Percentiles rank a stretch among this genome's conserved stretches.
Conservation (phyloP, 1,140 invertebrate genomes). For the Halyomorpha halys region DNA sequence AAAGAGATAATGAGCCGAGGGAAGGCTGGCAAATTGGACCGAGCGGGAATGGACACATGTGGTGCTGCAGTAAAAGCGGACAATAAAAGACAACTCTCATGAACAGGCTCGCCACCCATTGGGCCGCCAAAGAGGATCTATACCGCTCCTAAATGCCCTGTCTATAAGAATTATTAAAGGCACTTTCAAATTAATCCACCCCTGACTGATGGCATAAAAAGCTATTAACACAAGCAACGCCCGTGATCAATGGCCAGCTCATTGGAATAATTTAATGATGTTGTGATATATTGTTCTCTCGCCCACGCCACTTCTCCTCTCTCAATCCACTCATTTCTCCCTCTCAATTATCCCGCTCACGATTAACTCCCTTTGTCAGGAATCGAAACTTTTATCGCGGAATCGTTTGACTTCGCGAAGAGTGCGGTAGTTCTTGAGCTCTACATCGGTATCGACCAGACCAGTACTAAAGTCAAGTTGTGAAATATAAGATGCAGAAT, state of each 20-base stretch:
- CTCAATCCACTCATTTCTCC: conserved; percentile 2
- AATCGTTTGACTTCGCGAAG: no score
- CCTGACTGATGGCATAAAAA: conserved; percentile 31
- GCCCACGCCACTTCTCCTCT: neutral
- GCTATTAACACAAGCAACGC: conserved; percentile 27
- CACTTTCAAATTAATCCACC: conserved; percentile 30
- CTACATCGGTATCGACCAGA: no score
- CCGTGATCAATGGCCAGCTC: conserved; percentile 28
- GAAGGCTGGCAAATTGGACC: neutral
- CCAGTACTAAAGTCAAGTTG: no score
- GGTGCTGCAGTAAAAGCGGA: conserved; percentile 9
- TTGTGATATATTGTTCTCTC: conserved; percentile 29
- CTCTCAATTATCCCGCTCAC: neutral
- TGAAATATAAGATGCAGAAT: no score
- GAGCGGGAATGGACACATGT: conserved; percentile 2
- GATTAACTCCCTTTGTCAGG: no score
- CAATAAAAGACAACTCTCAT: conserved; percentile 2
- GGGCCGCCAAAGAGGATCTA: conserved; percentile 21
- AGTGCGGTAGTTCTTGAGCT: no score
- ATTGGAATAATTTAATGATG: conserved; percentile 29
- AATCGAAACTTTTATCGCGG: no score
- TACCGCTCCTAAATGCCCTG: conserved; percentile 30
- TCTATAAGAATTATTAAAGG: conserved; percentile 31
- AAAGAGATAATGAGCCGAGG: no score
- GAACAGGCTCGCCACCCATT: neutral